Percentiles rank a stretch among this genome's conserved stretches.
phyloP scores from a whole-genome alignment of 2,888 invertebrate genomes.

The Habrosyne pyritoides region DNA sequence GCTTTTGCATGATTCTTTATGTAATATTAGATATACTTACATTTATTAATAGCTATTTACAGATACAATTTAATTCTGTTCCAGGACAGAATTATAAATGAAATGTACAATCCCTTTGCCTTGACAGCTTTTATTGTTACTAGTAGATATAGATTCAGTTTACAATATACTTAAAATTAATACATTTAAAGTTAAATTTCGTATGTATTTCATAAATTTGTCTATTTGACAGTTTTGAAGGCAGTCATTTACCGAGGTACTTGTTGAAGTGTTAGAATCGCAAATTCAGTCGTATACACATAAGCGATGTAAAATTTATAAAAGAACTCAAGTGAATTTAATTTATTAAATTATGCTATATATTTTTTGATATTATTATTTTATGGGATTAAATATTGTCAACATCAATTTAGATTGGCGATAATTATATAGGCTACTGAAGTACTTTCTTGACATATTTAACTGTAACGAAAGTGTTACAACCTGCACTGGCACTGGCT shows the following conservation, averaged over 20 bases:
- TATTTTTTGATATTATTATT: too few species aligned
- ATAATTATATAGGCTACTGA: too few species aligned
- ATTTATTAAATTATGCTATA: too few species aligned
- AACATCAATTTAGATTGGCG: too few species aligned
- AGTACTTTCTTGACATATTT: too few species aligned
- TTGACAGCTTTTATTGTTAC: conserved; percentile 55
- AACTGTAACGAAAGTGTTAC: too few species aligned
- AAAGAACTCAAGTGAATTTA: too few species aligned
- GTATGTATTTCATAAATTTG: not conserved
- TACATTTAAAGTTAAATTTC: conserved; percentile 5
- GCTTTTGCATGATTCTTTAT: conserved; percentile 48
- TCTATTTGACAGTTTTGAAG: not conserved
- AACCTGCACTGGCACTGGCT: too few species aligned
- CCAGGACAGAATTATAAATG: conserved; percentile 27
- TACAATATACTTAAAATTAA: conserved; percentile 16
- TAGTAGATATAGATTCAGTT: conserved; percentile 27
- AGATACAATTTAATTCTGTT: too few species aligned
- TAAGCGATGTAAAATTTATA: too few species aligned
- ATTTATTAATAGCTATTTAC: conserved; percentile 29
- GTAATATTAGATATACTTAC: conserved; percentile 20
- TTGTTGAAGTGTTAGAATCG: not conserved
- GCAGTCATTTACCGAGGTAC: not conserved
- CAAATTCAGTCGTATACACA: too few species aligned
- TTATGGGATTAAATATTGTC: too few species aligned
- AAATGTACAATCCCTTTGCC: conserved; percentile 61